These are phyloP conservation scores for Athene noctua DNA, from an alignment of 2,113 vertebrate species.

Conservation along the genomic window DNA sequence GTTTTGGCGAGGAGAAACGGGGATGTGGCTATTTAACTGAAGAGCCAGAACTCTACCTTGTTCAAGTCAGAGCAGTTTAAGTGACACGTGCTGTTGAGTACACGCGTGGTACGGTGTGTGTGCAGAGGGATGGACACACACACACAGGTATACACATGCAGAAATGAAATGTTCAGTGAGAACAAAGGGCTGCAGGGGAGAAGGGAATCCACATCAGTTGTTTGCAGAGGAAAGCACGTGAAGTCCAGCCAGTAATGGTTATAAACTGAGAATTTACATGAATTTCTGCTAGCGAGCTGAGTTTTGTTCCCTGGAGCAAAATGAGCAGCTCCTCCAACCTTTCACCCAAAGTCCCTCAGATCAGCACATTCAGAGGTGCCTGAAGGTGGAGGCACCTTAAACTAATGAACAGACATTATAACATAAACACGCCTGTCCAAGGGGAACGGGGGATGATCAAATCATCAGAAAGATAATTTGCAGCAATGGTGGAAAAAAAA, in stretches of 20 bases:
- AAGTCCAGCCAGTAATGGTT: neutral
- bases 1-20: neutral
- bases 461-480: neutral
- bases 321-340: neutral
- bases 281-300: neutral
- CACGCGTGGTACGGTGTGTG: accelerated
- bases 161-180: neutral
- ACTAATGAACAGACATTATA: neutral
- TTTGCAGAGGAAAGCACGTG: neutral
- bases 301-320: neutral
- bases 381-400: neutral
- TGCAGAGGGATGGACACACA: neutral
- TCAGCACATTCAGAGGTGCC: neutral
- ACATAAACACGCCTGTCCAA: neutral
- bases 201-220: neutral
- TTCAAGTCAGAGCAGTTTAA: neutral
- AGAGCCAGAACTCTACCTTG: neutral
- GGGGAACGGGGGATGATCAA: neutral
- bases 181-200: neutral
- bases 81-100: neutral
- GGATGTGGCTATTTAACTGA: neutral
- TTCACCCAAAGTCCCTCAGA: neutral
- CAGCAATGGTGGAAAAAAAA: neutral
- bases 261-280: neutral
- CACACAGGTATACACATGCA: accelerated